Base-by-base conservation (phyloP, 92 coral and sea anemone genomes). In the Parazoanthus atlanticus region DNA sequence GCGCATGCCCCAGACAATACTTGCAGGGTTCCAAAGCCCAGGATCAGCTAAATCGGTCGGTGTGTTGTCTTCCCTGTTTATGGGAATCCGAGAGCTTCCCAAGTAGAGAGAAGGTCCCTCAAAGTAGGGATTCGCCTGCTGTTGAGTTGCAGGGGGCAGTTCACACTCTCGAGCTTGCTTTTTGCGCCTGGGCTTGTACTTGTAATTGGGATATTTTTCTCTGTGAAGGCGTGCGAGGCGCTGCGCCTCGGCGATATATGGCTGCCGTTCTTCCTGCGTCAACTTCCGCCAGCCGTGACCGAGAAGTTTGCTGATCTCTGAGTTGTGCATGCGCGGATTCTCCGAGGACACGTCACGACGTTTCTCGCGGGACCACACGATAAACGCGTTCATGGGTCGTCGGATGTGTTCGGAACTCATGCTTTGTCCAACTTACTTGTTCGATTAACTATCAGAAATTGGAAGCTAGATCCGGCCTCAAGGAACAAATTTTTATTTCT, bases 351-450 rank as follows among this genome's bases (percentile, higher is more conserved):
- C 87, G 79, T 41, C 66, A 8, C 87, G 87, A 8, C 87, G 87
- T 72, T 84, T 84, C 87, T 84, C 87, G 78, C 87, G 87, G 19
- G 87, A 84, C 87, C 87, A 84, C 40, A 84, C 87, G 17, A 84
- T 84, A 31, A 84, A 84, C 41, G 87, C 87, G 64, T 84, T 84
- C 87, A 84, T 84, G 3, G 87, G 87, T 21, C 87, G 71, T 40
- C 87, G 65, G 6, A 84, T 84, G 64, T 84, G 87, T 47, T 71
- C 56, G 40, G 74, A 32, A 71, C 87, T 46, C 87, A 84, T 84
- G 21, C 15, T 32, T 33, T 75, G 52, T 21, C 46, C 52, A 12
- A 6, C 52, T 21, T 10, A 26, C 30, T 12, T 36, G 30, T 34
- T 9, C 8, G 34, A 17, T 38, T 31, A 74, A 17, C 49, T 74